phyloP scores from a whole-genome alignment of 2,797 vertebrate species.

The Hapalemur alaotrensis region DNA sequence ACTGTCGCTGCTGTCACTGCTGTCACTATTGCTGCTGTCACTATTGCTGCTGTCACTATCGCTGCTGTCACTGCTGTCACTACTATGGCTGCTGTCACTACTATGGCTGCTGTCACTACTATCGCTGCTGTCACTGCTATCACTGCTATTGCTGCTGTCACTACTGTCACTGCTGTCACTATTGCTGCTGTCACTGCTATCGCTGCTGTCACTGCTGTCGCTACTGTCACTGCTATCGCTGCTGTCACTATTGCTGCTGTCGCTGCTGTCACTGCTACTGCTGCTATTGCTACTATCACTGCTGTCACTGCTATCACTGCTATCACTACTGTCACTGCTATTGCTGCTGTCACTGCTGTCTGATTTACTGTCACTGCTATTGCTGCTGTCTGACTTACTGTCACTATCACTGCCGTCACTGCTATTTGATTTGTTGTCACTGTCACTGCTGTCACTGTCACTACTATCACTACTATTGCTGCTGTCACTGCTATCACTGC shows the following conservation, averaged over 20 bases:
- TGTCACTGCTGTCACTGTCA: too few species aligned
- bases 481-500: accelerated
- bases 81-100: neutral
- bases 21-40: neutral
- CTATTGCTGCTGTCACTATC: neutral
- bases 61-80: neutral
- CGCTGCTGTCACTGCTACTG: neutral
- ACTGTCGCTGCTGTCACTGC: neutral
- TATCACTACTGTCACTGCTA: neutral
- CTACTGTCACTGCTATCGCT: neutral
- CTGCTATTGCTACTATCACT: neutral
- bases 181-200: neutral
- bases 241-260: neutral
- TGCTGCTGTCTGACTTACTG: neutral
- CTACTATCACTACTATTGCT: neutral
- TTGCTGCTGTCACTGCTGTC: neutral
- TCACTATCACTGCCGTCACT: neutral
- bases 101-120: neutral
- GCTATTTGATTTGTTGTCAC: too few species aligned
- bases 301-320: neutral
- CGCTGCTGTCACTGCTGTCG: neutral
- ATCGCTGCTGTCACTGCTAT: neutral
- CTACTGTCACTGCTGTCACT: neutral
- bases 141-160: neutral
- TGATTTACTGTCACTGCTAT: neutral